Percentiles rank a stretch among this genome's conserved stretches.
phyloP scores from a whole-genome alignment of 1,140 invertebrate species.

The Paramacrobiotus metropolitanus region DNA sequence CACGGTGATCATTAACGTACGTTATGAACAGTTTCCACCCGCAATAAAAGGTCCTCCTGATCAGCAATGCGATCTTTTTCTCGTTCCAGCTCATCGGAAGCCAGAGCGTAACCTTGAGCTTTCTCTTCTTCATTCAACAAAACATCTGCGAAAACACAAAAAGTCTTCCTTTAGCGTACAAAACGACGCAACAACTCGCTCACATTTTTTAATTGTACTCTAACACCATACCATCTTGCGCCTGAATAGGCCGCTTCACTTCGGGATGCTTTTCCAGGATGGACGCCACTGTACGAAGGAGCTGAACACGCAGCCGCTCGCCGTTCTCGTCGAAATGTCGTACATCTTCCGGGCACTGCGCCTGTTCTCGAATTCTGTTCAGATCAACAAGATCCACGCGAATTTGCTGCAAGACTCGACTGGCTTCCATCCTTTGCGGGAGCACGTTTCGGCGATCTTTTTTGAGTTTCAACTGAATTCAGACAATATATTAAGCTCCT shows the following conservation, averaged over 20 bases:
- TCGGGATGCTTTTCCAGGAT: neutral
- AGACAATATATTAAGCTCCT: too few relatives aligned
- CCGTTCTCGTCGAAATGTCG: neutral
- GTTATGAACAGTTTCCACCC: neutral
- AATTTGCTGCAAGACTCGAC: neutral
- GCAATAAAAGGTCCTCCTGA: neutral
- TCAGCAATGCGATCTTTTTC: neutral
- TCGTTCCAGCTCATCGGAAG: neutral
- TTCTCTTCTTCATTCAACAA: neutral
- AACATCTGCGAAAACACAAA: neutral
- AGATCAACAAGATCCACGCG: neutral
- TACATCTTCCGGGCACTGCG: neutral
- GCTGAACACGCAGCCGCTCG: neutral
- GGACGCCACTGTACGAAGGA: neutral
- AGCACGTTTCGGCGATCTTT: neutral
- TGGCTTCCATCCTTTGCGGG: neutral
- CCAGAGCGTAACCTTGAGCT: neutral
- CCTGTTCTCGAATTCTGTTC: neutral
- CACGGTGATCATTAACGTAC: neutral
- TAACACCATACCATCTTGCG: neutral
- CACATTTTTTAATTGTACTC: neutral
- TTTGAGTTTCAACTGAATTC: neutral
- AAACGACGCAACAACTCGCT: neutral
- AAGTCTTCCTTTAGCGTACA: too few relatives aligned
- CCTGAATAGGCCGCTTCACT: neutral